Evolutionary conservation across 1,140 invertebrate genomes (phyloP).

Genomic region (Hyposmocoma kahamanoa): DNA sequence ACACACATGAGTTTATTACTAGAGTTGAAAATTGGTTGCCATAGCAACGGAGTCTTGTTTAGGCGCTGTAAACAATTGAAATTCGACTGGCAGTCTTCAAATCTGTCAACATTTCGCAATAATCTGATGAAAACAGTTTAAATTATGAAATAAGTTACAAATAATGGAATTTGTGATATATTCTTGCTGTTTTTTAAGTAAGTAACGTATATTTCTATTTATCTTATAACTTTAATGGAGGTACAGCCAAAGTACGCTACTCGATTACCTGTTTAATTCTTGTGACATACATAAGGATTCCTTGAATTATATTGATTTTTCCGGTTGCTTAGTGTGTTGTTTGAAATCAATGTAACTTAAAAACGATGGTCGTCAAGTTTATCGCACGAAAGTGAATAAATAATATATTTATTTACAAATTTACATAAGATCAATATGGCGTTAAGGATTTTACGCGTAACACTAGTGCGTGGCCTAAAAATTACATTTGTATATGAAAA

Average conservation of each 20-base stretch:
- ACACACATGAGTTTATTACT: conserved; percentile 25
- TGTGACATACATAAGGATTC: no score
- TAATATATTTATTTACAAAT: no score
- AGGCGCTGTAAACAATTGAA: conserved; percentile 64
- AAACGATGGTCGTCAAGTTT: conserved; percentile 43
- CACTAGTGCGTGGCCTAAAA: no score
- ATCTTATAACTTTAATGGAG: no score
- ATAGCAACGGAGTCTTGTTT: conserved; percentile 51
- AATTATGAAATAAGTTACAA: conserved; percentile 9
- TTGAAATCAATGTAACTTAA: conserved; percentile 37
- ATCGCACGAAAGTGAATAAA: no score
- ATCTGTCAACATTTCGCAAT: conserved; percentile 21
- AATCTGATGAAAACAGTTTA: conserved; percentile 10
- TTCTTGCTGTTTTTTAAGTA: conserved; percentile 24
- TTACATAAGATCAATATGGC: no score
- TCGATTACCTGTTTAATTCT: conserved; percentile 5
- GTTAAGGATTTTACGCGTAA: no score
- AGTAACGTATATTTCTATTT: no score
- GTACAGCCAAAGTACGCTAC: no score
- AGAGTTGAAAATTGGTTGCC: conserved; percentile 41
- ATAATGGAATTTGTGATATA: conserved; percentile 25
- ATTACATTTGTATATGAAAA: no score
- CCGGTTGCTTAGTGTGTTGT: conserved; percentile 38
- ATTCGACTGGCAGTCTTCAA: conserved; percentile 32
- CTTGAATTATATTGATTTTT: conserved; percentile 29